Conservation (phyloP, 2,113 vertebrate genomes). For the Phyllostomus hastatus region DNA sequence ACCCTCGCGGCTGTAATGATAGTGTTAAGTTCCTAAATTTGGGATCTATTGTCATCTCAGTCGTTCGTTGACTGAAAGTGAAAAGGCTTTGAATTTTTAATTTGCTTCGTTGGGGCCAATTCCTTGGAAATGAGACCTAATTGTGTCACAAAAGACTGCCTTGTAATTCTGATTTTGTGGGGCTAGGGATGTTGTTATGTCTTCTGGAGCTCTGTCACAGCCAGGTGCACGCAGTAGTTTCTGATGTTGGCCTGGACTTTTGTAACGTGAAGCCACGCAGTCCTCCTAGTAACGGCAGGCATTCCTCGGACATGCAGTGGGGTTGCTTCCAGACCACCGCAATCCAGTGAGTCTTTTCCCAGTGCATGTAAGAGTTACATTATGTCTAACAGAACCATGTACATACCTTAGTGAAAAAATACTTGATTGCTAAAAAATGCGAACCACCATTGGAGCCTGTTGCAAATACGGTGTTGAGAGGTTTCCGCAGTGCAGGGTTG, state of each 20-base stretch:
- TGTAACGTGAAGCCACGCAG: not conserved
- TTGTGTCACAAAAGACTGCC: not conserved
- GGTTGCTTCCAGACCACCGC: not conserved
- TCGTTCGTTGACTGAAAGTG: not conserved
- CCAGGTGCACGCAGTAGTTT: not conserved
- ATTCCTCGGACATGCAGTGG: not conserved
- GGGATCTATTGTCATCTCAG: not conserved
- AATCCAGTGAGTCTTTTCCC: not conserved
- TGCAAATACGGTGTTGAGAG: not conserved
- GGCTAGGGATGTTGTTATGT: not conserved
- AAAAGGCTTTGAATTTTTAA: conserved; percentile 33
- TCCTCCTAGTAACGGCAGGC: not conserved
- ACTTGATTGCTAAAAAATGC: not conserved
- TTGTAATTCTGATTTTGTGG: not conserved
- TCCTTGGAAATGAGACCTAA: not conserved
- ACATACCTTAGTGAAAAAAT: not conserved
- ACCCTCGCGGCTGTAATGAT: not conserved
- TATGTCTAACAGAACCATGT: not conserved
- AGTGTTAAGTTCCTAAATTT: conserved; percentile 14
- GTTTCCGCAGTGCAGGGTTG: not conserved
- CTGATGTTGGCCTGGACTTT: not conserved
- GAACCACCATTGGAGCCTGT: not conserved
- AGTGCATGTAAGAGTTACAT: not conserved
- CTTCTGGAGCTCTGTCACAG: not conserved
- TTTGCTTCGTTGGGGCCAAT: not conserved